These are phyloP conservation scores for Siniperca knerii DNA, from an alignment of 2,113 vertebrate species.

Conservation along the genomic window DNA sequence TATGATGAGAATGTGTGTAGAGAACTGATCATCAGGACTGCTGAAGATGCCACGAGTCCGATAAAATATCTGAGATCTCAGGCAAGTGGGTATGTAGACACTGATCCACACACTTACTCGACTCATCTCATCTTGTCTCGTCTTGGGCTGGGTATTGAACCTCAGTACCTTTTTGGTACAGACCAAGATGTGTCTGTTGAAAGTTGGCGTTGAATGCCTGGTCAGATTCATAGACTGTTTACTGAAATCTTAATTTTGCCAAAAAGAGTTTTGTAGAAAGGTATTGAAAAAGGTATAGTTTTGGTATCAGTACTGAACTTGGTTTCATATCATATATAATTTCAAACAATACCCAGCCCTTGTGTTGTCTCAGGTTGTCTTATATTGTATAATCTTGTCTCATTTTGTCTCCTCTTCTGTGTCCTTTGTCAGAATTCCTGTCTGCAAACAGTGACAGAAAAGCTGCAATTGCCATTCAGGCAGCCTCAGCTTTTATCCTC, in stretches of 20 bases:
- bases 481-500: constrained; percentile 45
- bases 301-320: neutral
- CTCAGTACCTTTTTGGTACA: neutral
- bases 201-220: neutral
- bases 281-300: neutral
- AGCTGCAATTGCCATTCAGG: constrained; percentile 34
- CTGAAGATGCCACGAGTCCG: neutral
- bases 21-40: neutral
- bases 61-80: neutral
- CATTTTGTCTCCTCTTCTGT: constrained; percentile 4
- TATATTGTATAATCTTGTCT: neutral
- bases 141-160: neutral
- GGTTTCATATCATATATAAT: neutral
- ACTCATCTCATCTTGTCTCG: neutral
- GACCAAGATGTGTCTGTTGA: neutral
- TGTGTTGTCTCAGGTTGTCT: neutral
- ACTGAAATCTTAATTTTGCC: too few relatives aligned
- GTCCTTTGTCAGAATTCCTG: constrained; percentile 21
- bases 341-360: too few relatives aligned
- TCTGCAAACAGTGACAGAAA: constrained; percentile 34
- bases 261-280: neutral
- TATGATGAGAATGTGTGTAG: neutral
- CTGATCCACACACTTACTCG: neutral
- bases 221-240: neutral
- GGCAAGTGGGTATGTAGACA: neutral